These are phyloP conservation scores for Blera fallax DNA, from an alignment of 2,888 invertebrate genomes.

Conservation along the genomic window DNA sequence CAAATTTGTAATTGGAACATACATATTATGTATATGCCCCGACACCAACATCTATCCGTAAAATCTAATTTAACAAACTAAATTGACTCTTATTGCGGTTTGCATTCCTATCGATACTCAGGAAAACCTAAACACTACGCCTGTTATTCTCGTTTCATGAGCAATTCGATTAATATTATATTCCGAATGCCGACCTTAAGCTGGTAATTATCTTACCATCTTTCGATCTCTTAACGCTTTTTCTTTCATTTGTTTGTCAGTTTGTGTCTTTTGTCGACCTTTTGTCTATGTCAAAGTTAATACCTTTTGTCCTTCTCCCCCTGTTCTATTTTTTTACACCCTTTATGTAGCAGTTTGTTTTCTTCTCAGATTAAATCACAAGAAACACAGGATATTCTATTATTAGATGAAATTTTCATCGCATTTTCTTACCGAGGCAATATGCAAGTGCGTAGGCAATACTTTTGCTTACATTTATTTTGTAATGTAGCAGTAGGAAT, in stretches of 20 bases:
- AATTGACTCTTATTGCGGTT: neutral
- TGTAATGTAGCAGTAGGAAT: neutral
- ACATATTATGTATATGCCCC: too few species aligned
- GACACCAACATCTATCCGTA: neutral
- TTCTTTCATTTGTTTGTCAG: neutral
- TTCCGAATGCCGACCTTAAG: neutral
- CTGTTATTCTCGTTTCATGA: neutral
- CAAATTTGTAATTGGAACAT: too few species aligned
- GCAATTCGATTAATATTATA: neutral
- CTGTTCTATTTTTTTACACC: neutral
- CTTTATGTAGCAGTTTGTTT: neutral
- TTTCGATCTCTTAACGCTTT: neutral
- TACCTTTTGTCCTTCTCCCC: neutral
- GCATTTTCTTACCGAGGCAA: neutral
- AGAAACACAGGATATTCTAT: neutral
- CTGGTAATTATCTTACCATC: neutral
- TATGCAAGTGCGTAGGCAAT: neutral
- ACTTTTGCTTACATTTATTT: neutral
- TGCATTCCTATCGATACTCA: neutral
- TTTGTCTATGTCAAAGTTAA: conserved; percentile 3
- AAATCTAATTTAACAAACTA: neutral
- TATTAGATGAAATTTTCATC: neutral
- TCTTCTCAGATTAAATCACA: neutral
- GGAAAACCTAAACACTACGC: neutral
- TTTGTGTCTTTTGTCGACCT: neutral